These are phyloP conservation scores for Sitta europaea DNA, from an alignment of 2,113 vertebrate genomes.

Conservation along the genomic window DNA sequence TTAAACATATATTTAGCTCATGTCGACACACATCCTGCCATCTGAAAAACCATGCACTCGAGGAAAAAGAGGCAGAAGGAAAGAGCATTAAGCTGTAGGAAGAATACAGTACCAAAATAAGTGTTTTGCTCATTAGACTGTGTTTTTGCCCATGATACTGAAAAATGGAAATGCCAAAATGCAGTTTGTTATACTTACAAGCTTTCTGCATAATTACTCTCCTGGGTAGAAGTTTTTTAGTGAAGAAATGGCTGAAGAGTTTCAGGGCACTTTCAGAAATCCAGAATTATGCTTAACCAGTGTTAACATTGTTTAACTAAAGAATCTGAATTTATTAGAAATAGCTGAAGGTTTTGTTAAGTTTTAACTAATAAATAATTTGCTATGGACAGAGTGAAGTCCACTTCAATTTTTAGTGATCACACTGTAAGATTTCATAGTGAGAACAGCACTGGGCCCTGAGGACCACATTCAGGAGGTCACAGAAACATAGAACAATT, in stretches of 20 bases:
- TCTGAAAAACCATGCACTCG: neutral
- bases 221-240: neutral
- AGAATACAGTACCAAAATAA: neutral
- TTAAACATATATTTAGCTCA: neutral
- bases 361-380: neutral
- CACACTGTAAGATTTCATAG: neutral
- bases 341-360: neutral
- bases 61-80: neutral
- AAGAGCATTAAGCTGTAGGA: slow-evolving; percentile 31
- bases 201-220: neutral
- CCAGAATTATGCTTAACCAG: neutral
- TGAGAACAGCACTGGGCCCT: neutral
- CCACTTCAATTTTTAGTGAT: neutral
- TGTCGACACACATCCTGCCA: neutral
- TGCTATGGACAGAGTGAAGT: neutral
- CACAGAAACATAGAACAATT: neutral
- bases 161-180: neutral
- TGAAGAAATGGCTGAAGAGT: neutral
- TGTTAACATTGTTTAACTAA: neutral
- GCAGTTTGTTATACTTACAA: neutral
- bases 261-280: neutral
- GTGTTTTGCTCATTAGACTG: slow-evolving; percentile 15
- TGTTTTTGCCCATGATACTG: neutral
- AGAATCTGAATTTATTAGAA: neutral
- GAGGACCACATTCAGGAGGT: neutral